Conservation (phyloP, 2,113 vertebrate species). For the Psettodes erumei region DNA sequence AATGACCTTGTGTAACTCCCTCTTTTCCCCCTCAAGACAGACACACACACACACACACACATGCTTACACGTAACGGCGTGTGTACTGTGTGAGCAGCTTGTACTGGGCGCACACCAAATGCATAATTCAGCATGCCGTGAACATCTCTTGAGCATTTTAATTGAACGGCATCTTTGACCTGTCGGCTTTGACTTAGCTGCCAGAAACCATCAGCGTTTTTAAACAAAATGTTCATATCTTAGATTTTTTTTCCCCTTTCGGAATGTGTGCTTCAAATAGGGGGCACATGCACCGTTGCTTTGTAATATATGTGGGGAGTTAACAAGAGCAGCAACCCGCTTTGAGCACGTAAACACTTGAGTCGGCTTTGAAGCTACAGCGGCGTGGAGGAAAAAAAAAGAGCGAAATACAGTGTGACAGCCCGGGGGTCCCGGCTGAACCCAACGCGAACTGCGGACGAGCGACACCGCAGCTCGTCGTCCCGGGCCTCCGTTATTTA, state of each 20-base stretch:
- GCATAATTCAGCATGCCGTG: conserved; percentile 34
- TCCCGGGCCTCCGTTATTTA: conserved; percentile 17
- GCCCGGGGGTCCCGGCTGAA: conserved; percentile 43
- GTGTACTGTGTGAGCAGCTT: too few relatives aligned
- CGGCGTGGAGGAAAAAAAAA: background rate
- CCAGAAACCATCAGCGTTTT: background rate
- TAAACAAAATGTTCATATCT: too few relatives aligned
- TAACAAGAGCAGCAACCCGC: conserved; percentile 4
- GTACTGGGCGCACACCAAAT: background rate
- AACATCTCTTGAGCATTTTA: conserved; percentile 16
- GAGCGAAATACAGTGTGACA: conserved; percentile 30
- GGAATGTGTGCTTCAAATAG: background rate
- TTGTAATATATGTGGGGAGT: conserved; percentile 27
- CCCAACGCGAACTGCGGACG: conserved; percentile 41
- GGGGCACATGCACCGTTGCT: background rate
- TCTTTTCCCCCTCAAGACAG: background rate
- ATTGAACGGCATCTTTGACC: conserved; percentile 9
- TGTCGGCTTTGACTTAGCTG: background rate
- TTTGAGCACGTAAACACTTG: background rate
- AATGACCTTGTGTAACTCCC: conserved; percentile 46
- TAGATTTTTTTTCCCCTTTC: too few relatives aligned
- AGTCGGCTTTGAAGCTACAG: conserved; percentile 7
- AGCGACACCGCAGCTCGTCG: background rate
- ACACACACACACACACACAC: background rate
- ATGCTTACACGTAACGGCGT: background rate